Percentiles rank a stretch among this genome's conserved stretches.
These are phyloP conservation scores for Felis catus DNA, from an alignment of 2,113 vertebrate species.

Conservation along the genomic window DNA sequence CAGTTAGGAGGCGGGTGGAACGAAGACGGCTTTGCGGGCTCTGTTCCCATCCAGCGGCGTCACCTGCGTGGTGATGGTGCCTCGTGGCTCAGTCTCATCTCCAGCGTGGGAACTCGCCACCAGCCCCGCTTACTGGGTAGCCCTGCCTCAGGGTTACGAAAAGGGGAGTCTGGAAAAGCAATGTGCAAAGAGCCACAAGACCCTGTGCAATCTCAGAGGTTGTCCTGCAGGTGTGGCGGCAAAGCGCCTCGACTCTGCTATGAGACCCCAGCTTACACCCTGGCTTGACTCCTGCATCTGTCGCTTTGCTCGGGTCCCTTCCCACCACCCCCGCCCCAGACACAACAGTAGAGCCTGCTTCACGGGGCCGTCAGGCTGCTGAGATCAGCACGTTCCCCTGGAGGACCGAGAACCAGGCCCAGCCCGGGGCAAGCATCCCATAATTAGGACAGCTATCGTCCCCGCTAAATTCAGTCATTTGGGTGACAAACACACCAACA, in stretches of 20 bases:
- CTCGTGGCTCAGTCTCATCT: neutral
- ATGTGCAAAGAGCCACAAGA: neutral
- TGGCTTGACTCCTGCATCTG: rapidly evolving
- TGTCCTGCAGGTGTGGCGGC: neutral
- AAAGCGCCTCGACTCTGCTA: rapidly evolving
- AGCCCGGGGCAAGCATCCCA: too few relatives aligned
- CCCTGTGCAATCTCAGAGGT: neutral
- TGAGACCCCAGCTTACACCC: neutral
- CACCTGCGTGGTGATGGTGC: too few relatives aligned
- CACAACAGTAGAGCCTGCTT: neutral
- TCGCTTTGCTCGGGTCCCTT: neutral
- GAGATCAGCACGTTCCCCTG: too few relatives aligned
- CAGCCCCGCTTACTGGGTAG: too few relatives aligned
- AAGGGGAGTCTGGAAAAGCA: neutral
- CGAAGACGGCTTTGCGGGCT: neutral
- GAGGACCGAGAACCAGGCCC: neutral
- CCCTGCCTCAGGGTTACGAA: neutral
- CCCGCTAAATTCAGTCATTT: neutral
- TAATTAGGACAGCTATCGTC: too few relatives aligned
- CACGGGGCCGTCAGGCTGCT: neutral
- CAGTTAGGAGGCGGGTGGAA: rapidly evolving
- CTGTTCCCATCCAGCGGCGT: neutral
- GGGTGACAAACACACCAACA: neutral
- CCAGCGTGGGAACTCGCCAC: neutral
- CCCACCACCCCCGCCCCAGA: too few relatives aligned